phyloP scores from a whole-genome alignment of 2,888 invertebrate genomes.

The Crepidodera aurea region DNA sequence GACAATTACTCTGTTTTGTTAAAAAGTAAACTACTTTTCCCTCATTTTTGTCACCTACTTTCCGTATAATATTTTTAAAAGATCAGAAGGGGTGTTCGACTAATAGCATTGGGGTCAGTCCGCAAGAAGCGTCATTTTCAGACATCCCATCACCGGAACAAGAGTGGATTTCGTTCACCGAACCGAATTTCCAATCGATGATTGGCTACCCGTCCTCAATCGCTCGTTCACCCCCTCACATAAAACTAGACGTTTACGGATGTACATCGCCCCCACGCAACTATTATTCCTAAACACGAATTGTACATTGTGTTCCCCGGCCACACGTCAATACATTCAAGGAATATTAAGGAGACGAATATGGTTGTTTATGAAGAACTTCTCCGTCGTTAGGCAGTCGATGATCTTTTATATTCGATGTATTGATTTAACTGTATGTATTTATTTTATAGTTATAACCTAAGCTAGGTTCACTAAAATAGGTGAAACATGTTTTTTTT shows the following conservation, averaged over 20 bases:
- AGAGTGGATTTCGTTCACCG: slow-evolving; percentile 51
- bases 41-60: too few relatives aligned
- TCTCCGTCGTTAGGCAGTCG: neutral
- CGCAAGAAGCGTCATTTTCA: slow-evolving; percentile 58
- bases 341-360: slow-evolving; percentile 24
- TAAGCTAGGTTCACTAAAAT: too few relatives aligned
- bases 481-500: too few relatives aligned
- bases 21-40: too few relatives aligned
- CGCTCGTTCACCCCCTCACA: slow-evolving; percentile 21
- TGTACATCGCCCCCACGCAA: slow-evolving; percentile 28
- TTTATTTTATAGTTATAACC: too few relatives aligned
- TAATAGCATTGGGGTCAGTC: slow-evolving; percentile 50
- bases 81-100: too few relatives aligned
- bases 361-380: neutral
- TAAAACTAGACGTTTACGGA: slow-evolving; percentile 30
- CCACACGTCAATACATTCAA: slow-evolving; percentile 25
- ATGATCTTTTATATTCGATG: neutral
- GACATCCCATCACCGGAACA: slow-evolving; percentile 60
- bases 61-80: too few relatives aligned
- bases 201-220: slow-evolving; percentile 43
- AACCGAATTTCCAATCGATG: slow-evolving; percentile 49
- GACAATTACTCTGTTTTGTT: too few relatives aligned
- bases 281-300: slow-evolving; percentile 32
- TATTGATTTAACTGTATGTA: too few relatives aligned
- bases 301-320: slow-evolving; percentile 25